These are phyloP conservation scores for Xestoiulus laeticollis DNA, from an alignment of 2,888 invertebrate genomes.

Conservation along the genomic window DNA sequence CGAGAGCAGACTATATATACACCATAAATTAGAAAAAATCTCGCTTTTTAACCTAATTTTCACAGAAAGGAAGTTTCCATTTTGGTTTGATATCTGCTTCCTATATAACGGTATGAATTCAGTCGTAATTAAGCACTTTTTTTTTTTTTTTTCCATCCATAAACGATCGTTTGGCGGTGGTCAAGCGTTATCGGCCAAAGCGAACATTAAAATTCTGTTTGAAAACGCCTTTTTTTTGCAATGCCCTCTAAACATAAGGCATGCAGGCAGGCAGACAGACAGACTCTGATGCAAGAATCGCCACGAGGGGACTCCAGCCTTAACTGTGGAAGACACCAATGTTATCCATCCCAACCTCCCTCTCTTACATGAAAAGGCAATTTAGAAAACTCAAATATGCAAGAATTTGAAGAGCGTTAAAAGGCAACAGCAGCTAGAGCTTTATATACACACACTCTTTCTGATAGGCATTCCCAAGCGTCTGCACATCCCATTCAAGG, in stretches of 20 bases:
- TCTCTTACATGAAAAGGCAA: slow-evolving; percentile 53
- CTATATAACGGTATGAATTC: too few relatives aligned
- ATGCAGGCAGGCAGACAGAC: not conserved
- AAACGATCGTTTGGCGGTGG: too few relatives aligned
- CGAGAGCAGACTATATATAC: too few relatives aligned
- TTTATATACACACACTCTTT: not conserved
- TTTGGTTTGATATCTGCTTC: too few relatives aligned
- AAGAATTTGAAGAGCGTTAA: slow-evolving; percentile 54
- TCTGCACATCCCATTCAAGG: not conserved
- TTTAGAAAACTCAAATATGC: slow-evolving; percentile 54
- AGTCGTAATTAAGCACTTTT: too few relatives aligned
- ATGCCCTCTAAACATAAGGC: not conserved
- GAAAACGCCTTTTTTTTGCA: not conserved
- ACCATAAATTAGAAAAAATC: too few relatives aligned
- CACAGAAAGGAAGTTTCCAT: too few relatives aligned
- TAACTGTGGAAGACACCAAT: slow-evolving; percentile 13
- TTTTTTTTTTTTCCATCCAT: too few relatives aligned
- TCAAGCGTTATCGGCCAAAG: not conserved
- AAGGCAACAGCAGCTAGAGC: slow-evolving; percentile 46
- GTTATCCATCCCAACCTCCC: not conserved
- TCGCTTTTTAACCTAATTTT: too few relatives aligned
- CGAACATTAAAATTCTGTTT: slow-evolving; percentile 18
- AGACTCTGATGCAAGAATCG: not conserved
- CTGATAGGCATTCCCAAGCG: slow-evolving; percentile 51
- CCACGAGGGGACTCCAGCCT: not conserved